Evolutionary conservation across 35 echinoderm and acorn worm species (phyloP).

Genomic region (Holothuria glaberrima): DNA sequence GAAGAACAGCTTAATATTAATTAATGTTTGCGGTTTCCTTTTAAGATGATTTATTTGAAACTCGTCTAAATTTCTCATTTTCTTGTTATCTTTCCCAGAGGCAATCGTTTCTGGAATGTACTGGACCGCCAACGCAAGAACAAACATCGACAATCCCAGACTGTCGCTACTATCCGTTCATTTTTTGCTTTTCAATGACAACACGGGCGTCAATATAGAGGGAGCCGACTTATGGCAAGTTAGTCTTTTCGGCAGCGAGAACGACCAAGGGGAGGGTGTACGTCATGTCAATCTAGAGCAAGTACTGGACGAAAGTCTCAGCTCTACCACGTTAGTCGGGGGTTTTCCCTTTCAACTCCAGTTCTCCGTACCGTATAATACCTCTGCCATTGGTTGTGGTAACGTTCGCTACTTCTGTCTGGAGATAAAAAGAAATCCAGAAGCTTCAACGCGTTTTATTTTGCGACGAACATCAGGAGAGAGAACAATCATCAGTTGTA

Average conservation of each 20-base stretch:
- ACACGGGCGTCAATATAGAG: neutral
- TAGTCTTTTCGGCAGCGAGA: conserved; percentile 9
- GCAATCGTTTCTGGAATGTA: neutral
- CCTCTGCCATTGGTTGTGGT: conserved; percentile 32
- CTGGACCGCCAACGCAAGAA: conserved; percentile 27
- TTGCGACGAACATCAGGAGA: neutral
- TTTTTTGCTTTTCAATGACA: conserved; percentile 32
- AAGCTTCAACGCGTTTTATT: conserved; percentile 12
- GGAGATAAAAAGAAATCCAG: conserved; percentile 23
- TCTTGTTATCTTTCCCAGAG: neutral
- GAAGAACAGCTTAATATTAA: too few species aligned
- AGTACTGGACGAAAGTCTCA: neutral
- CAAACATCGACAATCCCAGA: neutral
- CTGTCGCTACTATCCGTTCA: neutral
- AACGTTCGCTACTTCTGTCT: conserved; percentile 29
- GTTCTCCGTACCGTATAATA: conserved; percentile 18
- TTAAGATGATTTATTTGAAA: too few species aligned
- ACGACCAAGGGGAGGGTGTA: neutral
- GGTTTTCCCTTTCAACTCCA: conserved; percentile 33
- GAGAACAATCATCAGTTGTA: neutral
- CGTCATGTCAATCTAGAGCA: neutral
- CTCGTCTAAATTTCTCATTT: too few species aligned
- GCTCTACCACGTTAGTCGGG: neutral
- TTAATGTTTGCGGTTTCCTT: too few species aligned
- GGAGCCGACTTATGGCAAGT: conserved; percentile 31